Evolutionary conservation across 2,113 vertebrate species (phyloP).

Genomic region (Elgaria multicarinata): DNA sequence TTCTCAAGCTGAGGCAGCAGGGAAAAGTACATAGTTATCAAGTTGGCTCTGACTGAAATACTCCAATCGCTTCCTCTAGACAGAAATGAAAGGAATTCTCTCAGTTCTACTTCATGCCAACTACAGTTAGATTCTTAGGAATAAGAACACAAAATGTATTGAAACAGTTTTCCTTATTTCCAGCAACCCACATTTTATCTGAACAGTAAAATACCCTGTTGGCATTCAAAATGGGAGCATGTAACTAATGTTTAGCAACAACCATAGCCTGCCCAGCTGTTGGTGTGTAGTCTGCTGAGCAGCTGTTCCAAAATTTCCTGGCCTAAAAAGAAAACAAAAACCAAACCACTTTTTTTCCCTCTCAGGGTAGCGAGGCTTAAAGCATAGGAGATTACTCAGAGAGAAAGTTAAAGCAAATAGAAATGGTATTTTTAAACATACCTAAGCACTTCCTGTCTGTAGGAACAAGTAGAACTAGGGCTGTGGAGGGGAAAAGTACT

Average conservation of each 20-base stretch:
- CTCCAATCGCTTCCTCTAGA: constrained; percentile 67
- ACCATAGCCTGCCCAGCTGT: constrained; percentile 44
- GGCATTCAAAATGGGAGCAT: not conserved
- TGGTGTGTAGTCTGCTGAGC: constrained; percentile 48
- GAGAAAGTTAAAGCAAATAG: not conserved
- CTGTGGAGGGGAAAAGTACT: not conserved
- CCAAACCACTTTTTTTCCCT: constrained; percentile 21
- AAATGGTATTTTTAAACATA: constrained; percentile 50
- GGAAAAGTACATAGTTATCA: constrained; percentile 57
- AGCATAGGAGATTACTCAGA: not conserved
- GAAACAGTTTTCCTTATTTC: constrained; percentile 50
- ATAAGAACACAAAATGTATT: constrained; percentile 28
- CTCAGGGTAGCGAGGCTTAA: not conserved
- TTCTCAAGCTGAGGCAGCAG: constrained; percentile 74
- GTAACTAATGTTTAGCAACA: constrained; percentile 37
- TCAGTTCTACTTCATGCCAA: constrained; percentile 61
- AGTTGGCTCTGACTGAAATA: constrained; percentile 64
- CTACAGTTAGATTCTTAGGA: constrained; percentile 54
- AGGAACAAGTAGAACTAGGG: constrained; percentile 1
- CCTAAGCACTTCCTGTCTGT: constrained; percentile 41
- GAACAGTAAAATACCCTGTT: not conserved
- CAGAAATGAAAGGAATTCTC: constrained; percentile 82
- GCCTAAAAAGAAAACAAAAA: constrained; percentile 51
- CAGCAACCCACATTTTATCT: constrained; percentile 53
- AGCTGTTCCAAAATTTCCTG: constrained; percentile 51